Percentiles rank a stretch among this genome's conserved stretches.
phyloP scores from a whole-genome alignment of 2,113 vertebrate species.

The Peromyscus leucopus region DNA sequence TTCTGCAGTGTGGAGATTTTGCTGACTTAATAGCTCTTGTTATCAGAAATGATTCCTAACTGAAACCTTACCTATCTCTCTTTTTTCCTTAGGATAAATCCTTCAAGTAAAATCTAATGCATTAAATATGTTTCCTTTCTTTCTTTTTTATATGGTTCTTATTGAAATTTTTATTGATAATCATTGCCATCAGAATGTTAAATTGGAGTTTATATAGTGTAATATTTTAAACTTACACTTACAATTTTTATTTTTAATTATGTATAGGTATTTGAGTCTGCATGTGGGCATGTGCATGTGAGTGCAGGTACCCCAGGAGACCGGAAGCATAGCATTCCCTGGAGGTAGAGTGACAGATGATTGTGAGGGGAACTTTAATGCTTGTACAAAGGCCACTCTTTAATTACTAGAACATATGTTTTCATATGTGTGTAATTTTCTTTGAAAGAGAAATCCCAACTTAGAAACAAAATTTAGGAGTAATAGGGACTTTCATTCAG shows the following conservation, averaged over 20 bases:
- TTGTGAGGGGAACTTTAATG: background rate
- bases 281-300: background rate
- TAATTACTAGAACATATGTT: background rate
- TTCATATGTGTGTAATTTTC: background rate
- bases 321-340: background rate
- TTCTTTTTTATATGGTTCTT: background rate
- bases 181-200: background rate
- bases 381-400: slow-evolving; percentile 33
- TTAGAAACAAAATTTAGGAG: slow-evolving; percentile 35
- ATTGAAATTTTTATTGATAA: background rate
- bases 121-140: background rate
- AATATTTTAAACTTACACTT: slow-evolving; percentile 7
- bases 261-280: background rate
- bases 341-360: background rate
- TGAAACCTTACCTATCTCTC: background rate
- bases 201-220: slow-evolving; percentile 21
- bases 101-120: background rate
- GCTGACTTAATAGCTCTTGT: slow-evolving; percentile 30
- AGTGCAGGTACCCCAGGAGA: background rate
- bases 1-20: background rate
- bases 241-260: background rate
- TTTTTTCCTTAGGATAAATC: slow-evolving; percentile 36
- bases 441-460: slow-evolving; percentile 54
- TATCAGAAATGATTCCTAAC: slow-evolving; percentile 36
- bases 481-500: background rate